These are phyloP conservation scores for Lasiurus borealis DNA, from an alignment of 2,113 vertebrate species.

Conservation along the genomic window DNA sequence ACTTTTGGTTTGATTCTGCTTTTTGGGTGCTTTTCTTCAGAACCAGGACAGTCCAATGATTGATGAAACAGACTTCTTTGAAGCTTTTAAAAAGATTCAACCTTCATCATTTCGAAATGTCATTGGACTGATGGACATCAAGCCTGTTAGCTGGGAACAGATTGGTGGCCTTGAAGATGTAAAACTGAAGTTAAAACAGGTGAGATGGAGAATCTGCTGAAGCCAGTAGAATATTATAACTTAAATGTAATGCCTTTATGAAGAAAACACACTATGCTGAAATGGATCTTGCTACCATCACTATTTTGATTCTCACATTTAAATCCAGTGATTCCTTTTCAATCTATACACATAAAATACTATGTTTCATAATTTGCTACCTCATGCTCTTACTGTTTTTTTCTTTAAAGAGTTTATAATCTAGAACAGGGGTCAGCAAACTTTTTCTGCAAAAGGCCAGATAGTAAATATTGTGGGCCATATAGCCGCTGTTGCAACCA, in stretches of 20 bases:
- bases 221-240: not conserved
- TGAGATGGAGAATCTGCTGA: slow-evolving; percentile 63
- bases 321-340: not conserved
- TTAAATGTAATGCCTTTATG: not conserved
- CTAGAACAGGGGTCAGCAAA: not conserved
- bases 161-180: slow-evolving; percentile 97
- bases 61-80: slow-evolving; percentile 89
- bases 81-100: slow-evolving; percentile 91
- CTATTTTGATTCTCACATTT: not conserved
- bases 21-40: slow-evolving; percentile 82
- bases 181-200: slow-evolving; percentile 95
- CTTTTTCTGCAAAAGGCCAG: not conserved
- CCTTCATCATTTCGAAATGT: slow-evolving; percentile 93
- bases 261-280: not conserved
- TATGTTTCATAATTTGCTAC: not conserved
- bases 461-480: not conserved
- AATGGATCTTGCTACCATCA: not conserved
- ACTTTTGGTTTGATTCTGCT: slow-evolving; percentile 47
- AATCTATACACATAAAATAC: not conserved
- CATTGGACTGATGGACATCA: slow-evolving; percentile 91
- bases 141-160: slow-evolving; percentile 92
- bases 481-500: not conserved
- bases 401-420: slow-evolving; percentile 2
- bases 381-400: not conserved
- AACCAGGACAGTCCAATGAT: slow-evolving; percentile 82